Base-by-base conservation (phyloP, 2,113 vertebrate genomes). In the Bubo scandiacus region DNA sequence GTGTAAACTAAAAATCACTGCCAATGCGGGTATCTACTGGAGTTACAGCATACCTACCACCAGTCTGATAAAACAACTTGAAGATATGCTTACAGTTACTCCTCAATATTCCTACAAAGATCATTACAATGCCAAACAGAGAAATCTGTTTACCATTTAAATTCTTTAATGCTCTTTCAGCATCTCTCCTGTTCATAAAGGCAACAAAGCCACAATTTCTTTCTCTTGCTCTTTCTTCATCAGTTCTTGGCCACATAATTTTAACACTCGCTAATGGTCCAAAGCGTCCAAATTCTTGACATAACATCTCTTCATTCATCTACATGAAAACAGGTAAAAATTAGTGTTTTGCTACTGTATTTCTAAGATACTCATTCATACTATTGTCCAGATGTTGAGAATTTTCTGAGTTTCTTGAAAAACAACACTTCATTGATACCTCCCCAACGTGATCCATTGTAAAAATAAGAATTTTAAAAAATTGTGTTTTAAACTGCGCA, bases 231-330 rank as follows among this genome's bases (percentile, higher is more conserved):
- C 99, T 98, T 97, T 99, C 99, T 97, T 99, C 99, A 91, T 99
- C 99, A 32, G 99, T 99, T 98, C 99, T 98, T 23, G 99, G 99
- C 99, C 99, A 99, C 99, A 99, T 99, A 96, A 99, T 99, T 98
- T 99, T 99, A 96, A 99, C 99, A 91, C 99, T 99, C 8, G 99
- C 99, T 97, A 99, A 97, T 2, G 99, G 99, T 68, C 99, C 99
- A 90, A 99, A 99, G 71, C 99, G 99, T 63, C 99, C 99, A 98
- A 99, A 99, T 96, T 99, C 99, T 95, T 99, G 99, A 96, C 99
- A 99, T 59, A 99, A 96, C 99, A 99, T 99, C 97, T 99, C 99
- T 97, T 99, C 99, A 67, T 99, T 99, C 99, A 99, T 99, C 99
- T 99, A 79, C 43, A 86, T 16, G 58, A 90, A 81, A 36, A 75